Conservation (phyloP, 2,888 invertebrate species). For the Dryadula phaetusa region DNA sequence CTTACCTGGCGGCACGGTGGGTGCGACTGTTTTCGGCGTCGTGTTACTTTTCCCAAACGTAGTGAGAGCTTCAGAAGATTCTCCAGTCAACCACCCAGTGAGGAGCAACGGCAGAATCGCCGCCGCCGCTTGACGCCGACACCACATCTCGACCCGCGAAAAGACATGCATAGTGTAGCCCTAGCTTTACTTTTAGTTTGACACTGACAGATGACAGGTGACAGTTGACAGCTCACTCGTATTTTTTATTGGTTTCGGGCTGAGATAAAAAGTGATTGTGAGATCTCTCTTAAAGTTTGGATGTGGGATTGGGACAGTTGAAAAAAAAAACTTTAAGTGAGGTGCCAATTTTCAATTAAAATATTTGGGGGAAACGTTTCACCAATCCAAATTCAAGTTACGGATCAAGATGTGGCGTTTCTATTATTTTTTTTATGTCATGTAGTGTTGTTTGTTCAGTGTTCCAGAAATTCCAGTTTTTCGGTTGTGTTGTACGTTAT, state of each 20-base stretch:
- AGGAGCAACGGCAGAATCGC: conserved; percentile 71
- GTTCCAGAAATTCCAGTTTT: background rate
- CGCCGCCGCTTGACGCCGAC: conserved; percentile 67
- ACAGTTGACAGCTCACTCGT: conserved; percentile 43
- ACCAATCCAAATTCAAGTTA: conserved; percentile 40
- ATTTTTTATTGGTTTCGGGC: conserved; percentile 7
- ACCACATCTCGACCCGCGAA: conserved; percentile 76
- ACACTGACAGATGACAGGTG: conserved; percentile 27
- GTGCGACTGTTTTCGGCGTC: conserved; percentile 81
- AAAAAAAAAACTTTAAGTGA: conserved; percentile 33
- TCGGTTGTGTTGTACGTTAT: background rate
- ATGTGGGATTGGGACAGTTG: background rate
- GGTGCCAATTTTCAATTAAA: conserved; percentile 39
- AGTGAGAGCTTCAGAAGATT: conserved; percentile 86
- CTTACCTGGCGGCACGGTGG: conserved; percentile 85
- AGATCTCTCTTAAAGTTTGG: background rate
- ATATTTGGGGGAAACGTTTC: conserved; percentile 13
- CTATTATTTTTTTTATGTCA: background rate
- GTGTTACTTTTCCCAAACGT: conserved; percentile 88
- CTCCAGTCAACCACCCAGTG: conserved; percentile 72
- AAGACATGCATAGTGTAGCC: conserved; percentile 64
- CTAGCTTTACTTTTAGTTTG: conserved; percentile 40
- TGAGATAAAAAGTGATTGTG: conserved; percentile 8
- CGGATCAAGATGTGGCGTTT: conserved; percentile 59
- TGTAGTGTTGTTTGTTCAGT: conserved; percentile 11